A percentile compares a stretch with the other conserved stretches of the same genome.
These are phyloP conservation scores for Timema podura DNA, from an alignment of 2,888 invertebrate genomes.

Conservation along the genomic window DNA sequence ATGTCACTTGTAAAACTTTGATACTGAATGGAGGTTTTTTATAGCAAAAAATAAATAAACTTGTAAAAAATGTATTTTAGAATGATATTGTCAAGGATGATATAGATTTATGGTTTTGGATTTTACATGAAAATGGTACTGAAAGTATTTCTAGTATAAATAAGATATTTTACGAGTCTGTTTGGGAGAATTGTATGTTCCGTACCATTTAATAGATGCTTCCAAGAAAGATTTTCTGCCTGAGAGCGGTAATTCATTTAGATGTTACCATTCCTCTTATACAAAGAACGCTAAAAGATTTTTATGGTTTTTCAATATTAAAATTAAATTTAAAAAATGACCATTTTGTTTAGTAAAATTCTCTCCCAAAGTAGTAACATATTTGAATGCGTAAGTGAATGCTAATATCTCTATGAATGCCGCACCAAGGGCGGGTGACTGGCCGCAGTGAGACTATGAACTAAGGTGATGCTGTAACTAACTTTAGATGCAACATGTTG, in stretches of 20 bases:
- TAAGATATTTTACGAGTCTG: constrained; percentile 19
- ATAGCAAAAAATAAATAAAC: constrained; percentile 24
- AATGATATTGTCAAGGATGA: constrained; percentile 29
- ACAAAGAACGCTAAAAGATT: not conserved
- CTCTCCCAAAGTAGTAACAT: not conserved
- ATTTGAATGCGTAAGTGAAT: not conserved
- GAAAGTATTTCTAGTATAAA: constrained; percentile 13
- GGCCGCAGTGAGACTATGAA: not conserved
- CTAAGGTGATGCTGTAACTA: constrained; percentile 12
- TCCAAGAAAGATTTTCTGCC: constrained; percentile 16
- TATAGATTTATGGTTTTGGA: constrained; percentile 29
- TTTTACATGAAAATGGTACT: constrained; percentile 23
- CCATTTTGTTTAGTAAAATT: too few relatives aligned
- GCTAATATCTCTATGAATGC: too few relatives aligned
- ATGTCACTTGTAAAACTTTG: constrained; percentile 26
- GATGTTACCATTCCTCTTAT: not conserved
- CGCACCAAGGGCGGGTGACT: too few relatives aligned
- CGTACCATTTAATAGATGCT: constrained; percentile 24
- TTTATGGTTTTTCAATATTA: not conserved
- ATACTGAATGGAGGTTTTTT: constrained; percentile 31
- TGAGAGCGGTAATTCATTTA: not conserved
- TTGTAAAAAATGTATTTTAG: constrained; percentile 29
- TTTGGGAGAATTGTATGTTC: constrained; percentile 27
- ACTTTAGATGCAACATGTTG: constrained; percentile 21
- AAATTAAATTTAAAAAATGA: too few relatives aligned